These are phyloP conservation scores for Chorisops tibialis DNA, from an alignment of 2,888 invertebrate genomes.

Conservation along the genomic window DNA sequence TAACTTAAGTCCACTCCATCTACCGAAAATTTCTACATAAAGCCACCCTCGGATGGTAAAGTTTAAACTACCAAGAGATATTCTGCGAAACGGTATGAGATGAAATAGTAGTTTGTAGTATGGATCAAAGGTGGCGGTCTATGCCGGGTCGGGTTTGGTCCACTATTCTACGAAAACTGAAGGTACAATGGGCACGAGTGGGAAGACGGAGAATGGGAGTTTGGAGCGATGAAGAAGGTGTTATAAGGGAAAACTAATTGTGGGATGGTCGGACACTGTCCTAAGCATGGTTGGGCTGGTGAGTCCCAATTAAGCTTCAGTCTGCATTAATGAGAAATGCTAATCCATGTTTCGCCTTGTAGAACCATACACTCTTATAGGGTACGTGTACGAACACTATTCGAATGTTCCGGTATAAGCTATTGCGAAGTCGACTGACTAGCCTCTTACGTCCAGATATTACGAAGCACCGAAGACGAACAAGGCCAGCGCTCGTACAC, in stretches of 20 bases:
- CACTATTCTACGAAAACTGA: constrained; percentile 14
- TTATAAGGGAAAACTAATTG: constrained; percentile 33
- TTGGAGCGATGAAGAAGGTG: background rate
- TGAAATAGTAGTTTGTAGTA: constrained; percentile 30
- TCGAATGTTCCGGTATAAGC: constrained; percentile 17
- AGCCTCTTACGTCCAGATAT: constrained; percentile 14
- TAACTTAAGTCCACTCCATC: constrained; percentile 21
- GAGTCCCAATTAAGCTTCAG: constrained; percentile 36
- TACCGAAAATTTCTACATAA: background rate
- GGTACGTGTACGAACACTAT: constrained; percentile 5
- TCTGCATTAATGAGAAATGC: constrained; percentile 37
- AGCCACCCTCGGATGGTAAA: constrained; percentile 10
- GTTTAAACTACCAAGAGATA: constrained; percentile 23
- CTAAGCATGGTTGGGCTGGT: constrained; percentile 32
- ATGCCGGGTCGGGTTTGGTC: constrained; percentile 25
- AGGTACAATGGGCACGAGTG: background rate
- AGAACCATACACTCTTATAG: constrained; percentile 13
- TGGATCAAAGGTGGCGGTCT: constrained; percentile 28
- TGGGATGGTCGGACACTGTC: constrained; percentile 32
- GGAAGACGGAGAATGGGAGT: constrained; percentile 6
- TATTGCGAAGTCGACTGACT: constrained; percentile 18
- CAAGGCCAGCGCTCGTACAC: background rate
- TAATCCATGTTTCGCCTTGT: constrained; percentile 35
- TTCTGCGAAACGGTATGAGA: constrained; percentile 18
- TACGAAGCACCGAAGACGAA: background rate